Evolutionary conservation across 1,140 invertebrate genomes (phyloP).

Genomic region (Pseudomyrmex gracilis): DNA sequence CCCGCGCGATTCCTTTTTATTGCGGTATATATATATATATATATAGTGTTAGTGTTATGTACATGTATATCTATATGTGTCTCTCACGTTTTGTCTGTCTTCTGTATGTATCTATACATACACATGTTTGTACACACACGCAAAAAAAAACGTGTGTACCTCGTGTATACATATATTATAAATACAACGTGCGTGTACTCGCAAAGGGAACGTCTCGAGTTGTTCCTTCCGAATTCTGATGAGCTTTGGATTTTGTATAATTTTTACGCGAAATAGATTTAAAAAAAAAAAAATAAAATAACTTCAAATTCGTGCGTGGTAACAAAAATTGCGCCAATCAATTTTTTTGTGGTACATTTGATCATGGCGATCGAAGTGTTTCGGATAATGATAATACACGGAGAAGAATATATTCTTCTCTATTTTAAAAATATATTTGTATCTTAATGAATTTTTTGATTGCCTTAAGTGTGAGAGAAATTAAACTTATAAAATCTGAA

Average conservation of each 20-base stretch:
- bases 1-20: constrained; percentile 72
- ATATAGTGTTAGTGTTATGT: constrained; percentile 58
- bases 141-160: constrained; percentile 59
- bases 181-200: constrained; percentile 62
- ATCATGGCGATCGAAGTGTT: too few relatives aligned
- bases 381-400: too few relatives aligned
- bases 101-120: constrained; percentile 74
- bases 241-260: constrained; percentile 19
- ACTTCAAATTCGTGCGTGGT: too few relatives aligned
- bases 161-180: constrained; percentile 69
- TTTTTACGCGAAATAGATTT: neutral
- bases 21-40: too few relatives aligned
- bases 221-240: constrained; percentile 41
- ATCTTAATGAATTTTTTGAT: neutral
- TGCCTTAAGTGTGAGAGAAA: too few relatives aligned
- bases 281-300: constrained; percentile 10
- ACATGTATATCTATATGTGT: constrained; percentile 69
- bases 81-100: constrained; percentile 76
- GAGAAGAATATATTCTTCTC: too few relatives aligned
- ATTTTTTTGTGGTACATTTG: too few relatives aligned
- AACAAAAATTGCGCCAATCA: too few relatives aligned
- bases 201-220: constrained; percentile 44
- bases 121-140: constrained; percentile 68
- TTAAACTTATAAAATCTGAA: neutral
- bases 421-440: neutral